A percentile compares a stretch with the other conserved stretches of the same genome.
phyloP scores from a whole-genome alignment of 1,140 invertebrate species.

The Dinothrombium tinctorium region DNA sequence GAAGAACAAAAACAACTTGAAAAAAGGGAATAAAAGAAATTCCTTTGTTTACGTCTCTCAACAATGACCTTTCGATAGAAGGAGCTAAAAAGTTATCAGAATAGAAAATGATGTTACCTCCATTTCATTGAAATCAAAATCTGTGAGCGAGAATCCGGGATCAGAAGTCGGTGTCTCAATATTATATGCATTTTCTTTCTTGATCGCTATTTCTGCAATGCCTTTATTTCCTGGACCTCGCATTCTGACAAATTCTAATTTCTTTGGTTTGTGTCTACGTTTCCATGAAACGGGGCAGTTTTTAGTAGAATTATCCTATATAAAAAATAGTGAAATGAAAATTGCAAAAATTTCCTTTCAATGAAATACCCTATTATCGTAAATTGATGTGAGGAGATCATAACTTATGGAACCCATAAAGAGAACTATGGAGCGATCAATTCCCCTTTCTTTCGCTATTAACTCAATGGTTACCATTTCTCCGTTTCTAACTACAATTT shows the following conservation, averaged over 20 bases:
- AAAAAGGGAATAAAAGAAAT: not conserved
- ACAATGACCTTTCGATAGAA: not conserved
- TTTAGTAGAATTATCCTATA: not conserved
- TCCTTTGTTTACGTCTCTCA: not conserved
- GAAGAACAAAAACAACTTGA: not conserved
- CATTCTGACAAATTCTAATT: conserved; percentile 88
- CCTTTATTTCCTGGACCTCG: conserved; percentile 88
- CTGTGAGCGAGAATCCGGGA: conserved; percentile 29
- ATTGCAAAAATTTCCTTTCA: not conserved
- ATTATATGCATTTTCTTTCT: conserved; percentile 62
- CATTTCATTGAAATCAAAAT: conserved; percentile 19
- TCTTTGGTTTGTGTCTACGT: not conserved
- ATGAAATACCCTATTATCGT: conserved; percentile 65
- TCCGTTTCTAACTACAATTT: conserved; percentile 73
- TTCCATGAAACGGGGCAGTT: not conserved
- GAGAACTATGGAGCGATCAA: conserved; percentile 39
- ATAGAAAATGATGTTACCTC: conserved; percentile 9
- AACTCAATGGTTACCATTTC: conserved; percentile 97
- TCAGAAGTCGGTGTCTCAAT: conserved; percentile 86
- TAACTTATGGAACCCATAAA: conserved; percentile 92
- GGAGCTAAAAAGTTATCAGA: conserved; percentile 2
- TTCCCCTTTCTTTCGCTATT: conserved; percentile 51
- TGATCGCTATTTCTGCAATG: conserved; percentile 92
- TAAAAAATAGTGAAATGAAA: not conserved
- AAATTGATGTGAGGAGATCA: conserved; percentile 84